Conservation (phyloP, 2,113 vertebrate species). For the Zingel zingel region DNA sequence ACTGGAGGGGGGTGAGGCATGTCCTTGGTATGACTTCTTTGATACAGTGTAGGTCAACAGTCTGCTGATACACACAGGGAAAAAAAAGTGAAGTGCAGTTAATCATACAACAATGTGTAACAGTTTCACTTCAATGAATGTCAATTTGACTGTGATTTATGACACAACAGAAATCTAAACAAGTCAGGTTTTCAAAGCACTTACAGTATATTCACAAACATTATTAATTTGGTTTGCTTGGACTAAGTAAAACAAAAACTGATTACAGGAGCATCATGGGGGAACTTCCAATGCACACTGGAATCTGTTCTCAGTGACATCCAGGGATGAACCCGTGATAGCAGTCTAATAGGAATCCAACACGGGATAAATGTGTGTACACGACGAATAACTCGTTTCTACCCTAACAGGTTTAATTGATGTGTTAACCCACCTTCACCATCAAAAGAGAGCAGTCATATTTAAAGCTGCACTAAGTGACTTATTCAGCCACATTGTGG, state of each 20-base stretch:
- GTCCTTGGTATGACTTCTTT: conserved; percentile 47
- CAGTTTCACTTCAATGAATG: background rate
- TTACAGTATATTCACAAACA: background rate
- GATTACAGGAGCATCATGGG: background rate
- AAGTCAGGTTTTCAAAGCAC: background rate
- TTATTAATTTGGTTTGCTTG: background rate
- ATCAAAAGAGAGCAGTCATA: background rate
- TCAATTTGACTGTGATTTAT: background rate
- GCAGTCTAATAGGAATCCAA: background rate
- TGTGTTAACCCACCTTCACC: background rate
- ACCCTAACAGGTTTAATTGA: background rate
- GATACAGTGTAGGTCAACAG: conserved; percentile 42
- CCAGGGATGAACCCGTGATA: background rate
- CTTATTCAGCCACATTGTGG: background rate
- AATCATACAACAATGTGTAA: background rate
- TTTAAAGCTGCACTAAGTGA: background rate
- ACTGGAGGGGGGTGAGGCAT: background rate
- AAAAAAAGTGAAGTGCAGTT: background rate
- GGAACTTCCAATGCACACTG: background rate
- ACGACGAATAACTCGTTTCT: background rate
- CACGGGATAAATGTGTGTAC: background rate
- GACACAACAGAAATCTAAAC: background rate
- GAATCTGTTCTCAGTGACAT: background rate
- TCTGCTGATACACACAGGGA: conserved; percentile 3
- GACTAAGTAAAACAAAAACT: background rate